phyloP scores from a whole-genome alignment of 2,113 vertebrate species.

The Lampris incognitus region DNA sequence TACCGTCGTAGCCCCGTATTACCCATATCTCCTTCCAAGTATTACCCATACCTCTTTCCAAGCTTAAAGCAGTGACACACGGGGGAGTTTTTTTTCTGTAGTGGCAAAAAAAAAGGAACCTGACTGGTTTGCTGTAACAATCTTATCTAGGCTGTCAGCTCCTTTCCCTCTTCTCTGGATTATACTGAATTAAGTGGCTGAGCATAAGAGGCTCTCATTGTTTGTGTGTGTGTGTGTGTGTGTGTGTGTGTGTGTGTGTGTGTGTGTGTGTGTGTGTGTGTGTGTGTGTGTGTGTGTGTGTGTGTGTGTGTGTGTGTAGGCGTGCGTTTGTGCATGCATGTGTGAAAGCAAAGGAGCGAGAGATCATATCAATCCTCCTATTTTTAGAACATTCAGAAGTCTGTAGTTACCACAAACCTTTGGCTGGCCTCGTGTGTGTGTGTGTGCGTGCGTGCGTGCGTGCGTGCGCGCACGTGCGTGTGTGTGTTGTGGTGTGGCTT shows the following conservation, averaged over 20 bases:
- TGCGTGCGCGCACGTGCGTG: slow-evolving; percentile 8
- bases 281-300: slow-evolving; percentile 24
- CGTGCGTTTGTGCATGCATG: too few relatives aligned
- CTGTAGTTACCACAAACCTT: slow-evolving; percentile 68
- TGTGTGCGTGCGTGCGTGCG: slow-evolving; percentile 35
- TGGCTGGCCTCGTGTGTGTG: slow-evolving; percentile 61
- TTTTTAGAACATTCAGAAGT: slow-evolving; percentile 75
- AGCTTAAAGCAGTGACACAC: background rate
- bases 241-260: slow-evolving; percentile 18
- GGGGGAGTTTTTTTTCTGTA: too few relatives aligned
- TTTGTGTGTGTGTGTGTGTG: slow-evolving; percentile 22
- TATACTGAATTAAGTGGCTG: slow-evolving; percentile 38
- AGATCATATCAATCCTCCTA: slow-evolving; percentile 72
- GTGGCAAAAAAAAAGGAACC: background rate
- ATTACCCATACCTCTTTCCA: too few relatives aligned
- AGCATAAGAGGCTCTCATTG: slow-evolving; percentile 33
- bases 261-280: background rate
- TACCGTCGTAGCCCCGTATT: too few relatives aligned
- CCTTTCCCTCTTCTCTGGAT: slow-evolving; percentile 38
- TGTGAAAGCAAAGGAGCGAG: background rate
- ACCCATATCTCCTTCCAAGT: too few relatives aligned
- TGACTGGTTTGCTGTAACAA: slow-evolving; percentile 24
- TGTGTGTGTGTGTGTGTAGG: slow-evolving; percentile 22
- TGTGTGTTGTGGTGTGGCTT: slow-evolving; percentile 61
- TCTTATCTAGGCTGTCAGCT: slow-evolving; percentile 54